phyloP scores from a whole-genome alignment of 1,140 invertebrate species.

The Drosophila quadrilineata region DNA sequence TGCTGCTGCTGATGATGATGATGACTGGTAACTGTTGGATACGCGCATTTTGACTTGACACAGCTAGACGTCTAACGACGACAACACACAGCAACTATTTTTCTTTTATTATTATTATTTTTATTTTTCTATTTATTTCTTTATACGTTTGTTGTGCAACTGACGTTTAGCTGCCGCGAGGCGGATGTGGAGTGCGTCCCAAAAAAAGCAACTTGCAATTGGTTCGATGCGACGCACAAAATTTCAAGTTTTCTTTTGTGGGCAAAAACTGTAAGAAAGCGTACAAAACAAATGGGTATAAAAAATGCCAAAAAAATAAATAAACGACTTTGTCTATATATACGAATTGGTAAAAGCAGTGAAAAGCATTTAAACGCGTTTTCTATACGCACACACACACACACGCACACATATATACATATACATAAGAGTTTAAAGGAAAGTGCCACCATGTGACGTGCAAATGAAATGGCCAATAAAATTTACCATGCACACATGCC shows the following conservation, averaged over 20 bases:
- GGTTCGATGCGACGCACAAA: constrained; percentile 45
- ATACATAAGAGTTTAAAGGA: too few species aligned
- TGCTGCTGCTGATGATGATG: constrained; percentile 38
- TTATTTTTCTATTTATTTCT: not conserved
- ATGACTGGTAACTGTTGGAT: constrained; percentile 62
- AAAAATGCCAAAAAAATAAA: constrained; percentile 28
- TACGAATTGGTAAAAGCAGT: constrained; percentile 49
- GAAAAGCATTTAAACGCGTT: constrained; percentile 66
- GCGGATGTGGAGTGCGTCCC: constrained; percentile 55
- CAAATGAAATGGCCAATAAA: constrained; percentile 71
- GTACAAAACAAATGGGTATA: too few species aligned
- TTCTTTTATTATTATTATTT: constrained; percentile 25
- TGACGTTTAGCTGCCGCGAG: constrained; percentile 46
- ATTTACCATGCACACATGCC: constrained; percentile 49
- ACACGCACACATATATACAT: too few species aligned
- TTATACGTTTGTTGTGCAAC: constrained; percentile 52
- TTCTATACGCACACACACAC: constrained; percentile 45
- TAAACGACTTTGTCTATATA: too few species aligned
- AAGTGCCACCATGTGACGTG: constrained; percentile 60
- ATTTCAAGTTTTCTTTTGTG: constrained; percentile 73
- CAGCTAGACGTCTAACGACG: constrained; percentile 48
- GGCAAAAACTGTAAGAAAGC: constrained; percentile 67
- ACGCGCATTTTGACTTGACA: constrained; percentile 67
- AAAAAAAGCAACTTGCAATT: constrained; percentile 70
- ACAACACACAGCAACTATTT: constrained; percentile 42